Evolutionary conservation across 2,888 invertebrate genomes (phyloP), one percentile per base, ranked within the genome.

Genomic region (Incurvaria masculella): DNA sequence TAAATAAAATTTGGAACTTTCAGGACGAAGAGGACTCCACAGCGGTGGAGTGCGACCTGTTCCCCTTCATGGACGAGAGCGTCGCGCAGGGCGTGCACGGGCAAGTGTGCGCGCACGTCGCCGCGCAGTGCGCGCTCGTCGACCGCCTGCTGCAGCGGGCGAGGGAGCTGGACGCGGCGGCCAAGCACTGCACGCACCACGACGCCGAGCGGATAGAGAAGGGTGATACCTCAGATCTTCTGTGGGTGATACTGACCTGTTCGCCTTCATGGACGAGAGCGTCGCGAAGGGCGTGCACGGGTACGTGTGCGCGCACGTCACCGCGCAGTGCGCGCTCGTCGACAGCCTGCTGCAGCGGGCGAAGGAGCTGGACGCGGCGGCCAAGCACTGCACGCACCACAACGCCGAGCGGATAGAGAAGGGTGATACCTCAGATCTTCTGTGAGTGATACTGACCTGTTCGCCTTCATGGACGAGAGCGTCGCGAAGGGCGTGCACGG

Each of bases 11-110:
- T n/a, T n/a, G n/a, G n/a, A n/a, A n/a, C n/a, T n/a, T n/a, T 4
- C 45, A 68, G 66, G 65, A 74, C 55, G 72, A 73, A 53, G 74
- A 74, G 50, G 64, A 68, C 0, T 62, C 70, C 44, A 60, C 62
- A 0, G 49, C 42, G 3, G 66, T 64, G 5, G 66, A 68, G 1
- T 53, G 61, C 0, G 20, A 49, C 1, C 51, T 50, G 8, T 75
- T 72, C 52, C 64, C 67, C 0, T 53, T 57, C 1, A 61, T 76
- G 26, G 69, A 72, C 53, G 51, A 62, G 0, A 58, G 60, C 0
- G 57, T 61, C 1, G 74, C 69, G 0, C 72, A 72, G 49, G 38
- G 51, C 0, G 67, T 63, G 3, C 57, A 74, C 8, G 46, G 21
- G 2, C 52, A 64, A 18, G 50, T 67, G 2, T 72, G 73, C 50